A percentile compares a stretch with the other conserved stretches of the same genome.
Conservation (phyloP, 2,888 invertebrate species). For the Dromius quadrimaculatus region DNA sequence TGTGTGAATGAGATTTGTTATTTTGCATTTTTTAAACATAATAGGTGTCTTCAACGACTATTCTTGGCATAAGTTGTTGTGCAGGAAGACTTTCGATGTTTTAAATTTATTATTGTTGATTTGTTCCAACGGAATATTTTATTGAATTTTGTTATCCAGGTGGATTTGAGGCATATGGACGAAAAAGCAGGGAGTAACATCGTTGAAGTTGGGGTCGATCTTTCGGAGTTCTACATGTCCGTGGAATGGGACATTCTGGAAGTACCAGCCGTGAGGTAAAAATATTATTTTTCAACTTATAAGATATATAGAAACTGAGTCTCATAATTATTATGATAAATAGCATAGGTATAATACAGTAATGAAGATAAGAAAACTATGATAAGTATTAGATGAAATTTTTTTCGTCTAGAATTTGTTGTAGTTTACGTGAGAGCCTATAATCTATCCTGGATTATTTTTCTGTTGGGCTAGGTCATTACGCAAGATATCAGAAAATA, state of each 20-base stretch:
- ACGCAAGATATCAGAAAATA: no score
- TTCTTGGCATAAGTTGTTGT: conserved; percentile 6
- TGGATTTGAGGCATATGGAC: conserved; percentile 92
- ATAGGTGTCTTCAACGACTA: conserved; percentile 28
- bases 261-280: conserved; percentile 91
- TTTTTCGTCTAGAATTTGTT: no score
- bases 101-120: background rate
- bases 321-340: no score
- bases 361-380: no score
- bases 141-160: conserved; percentile 69
- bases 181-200: conserved; percentile 90
- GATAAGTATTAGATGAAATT: no score
- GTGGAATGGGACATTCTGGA: conserved; percentile 99
- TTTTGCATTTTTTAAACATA: conserved; percentile 31
- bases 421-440: no score
- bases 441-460: no score
- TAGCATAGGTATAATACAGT: no score
- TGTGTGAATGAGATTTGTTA: conserved; percentile 34
- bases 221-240: conserved; percentile 97
- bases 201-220: conserved; percentile 94
- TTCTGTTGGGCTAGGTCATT: no score
- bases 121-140: background rate
- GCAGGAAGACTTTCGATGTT: conserved; percentile 13
- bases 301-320: no score
- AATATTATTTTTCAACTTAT: no score